Base-by-base conservation (phyloP, 2,113 vertebrate genomes). In the Menura novaehollandiae region DNA sequence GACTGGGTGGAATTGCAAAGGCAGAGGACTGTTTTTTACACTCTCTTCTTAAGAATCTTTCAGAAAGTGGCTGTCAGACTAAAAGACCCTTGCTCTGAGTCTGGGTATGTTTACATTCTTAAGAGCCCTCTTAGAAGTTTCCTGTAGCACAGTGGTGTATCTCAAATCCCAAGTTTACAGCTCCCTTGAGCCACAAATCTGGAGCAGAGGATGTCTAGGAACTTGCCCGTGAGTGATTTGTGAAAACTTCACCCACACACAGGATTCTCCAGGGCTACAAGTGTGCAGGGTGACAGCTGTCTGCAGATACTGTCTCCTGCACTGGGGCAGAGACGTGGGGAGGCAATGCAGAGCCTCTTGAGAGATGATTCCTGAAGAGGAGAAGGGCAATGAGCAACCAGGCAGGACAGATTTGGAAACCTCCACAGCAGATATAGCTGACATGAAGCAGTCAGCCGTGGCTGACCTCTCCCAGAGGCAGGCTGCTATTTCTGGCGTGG, bases 301-400 rank as follows among this genome's bases (percentile, higher is more conserved):
- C 0, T 51, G 43, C 0, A 0, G 51, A 9, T 7, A 2, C 21
- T 41, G 3, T 26, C 28, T 85, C 26, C 33, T 82, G 56, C 17
- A 35, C 14, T 26, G 49, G 22, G 32, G 21, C 67, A 68, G 62
- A 4, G 2, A 6, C 3, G 3, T 2, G 20, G 9, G 33, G n/a
- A 77, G 27, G 12, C 6, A 28, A 60, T 18, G 19, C 24, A 86
- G 37, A 91, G 10, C n/a, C 5, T 60, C 67, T 73, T 8, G 41
- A 46, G 68, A 86, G 20, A 41, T 2, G 4, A 18, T 22, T 69
- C n/a, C 37, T 0, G 0, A 64, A 39, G 58, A 79, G 35, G 23
- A 53, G 63, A 78, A 88, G n/a, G 59, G 53, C 2, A 4, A n/a
- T 21, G 44, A 88, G 62, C 49, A 80, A 20, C 13, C 35, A 76